Conservation (phyloP, 2,797 vertebrate species). For the Lithobates sylvaticus region DNA sequence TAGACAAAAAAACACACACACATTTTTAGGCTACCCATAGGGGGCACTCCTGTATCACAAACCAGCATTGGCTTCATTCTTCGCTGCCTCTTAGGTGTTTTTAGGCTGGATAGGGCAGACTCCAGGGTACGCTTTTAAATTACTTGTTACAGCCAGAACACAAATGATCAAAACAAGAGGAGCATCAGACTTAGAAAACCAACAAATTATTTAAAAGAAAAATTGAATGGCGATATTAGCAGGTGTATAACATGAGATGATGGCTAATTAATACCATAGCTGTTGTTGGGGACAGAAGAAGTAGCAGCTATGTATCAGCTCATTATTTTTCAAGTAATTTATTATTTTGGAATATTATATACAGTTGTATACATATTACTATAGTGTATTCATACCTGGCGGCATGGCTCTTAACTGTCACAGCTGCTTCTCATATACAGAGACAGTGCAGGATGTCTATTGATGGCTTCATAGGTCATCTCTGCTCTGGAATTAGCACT, state of each 20-base stretch:
- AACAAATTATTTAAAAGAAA: constrained; percentile 70
- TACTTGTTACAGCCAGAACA: constrained; percentile 69
- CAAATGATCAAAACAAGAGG: constrained; percentile 72
- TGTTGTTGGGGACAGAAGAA: not conserved
- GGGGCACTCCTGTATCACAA: constrained; percentile 78
- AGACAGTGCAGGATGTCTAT: too few relatives aligned
- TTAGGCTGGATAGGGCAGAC: constrained; percentile 63
- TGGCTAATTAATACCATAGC: not conserved
- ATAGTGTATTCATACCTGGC: not conserved
- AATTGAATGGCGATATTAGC: constrained; percentile 65
- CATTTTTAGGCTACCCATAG: constrained; percentile 73
- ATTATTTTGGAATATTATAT: not conserved
- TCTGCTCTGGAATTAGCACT: too few relatives aligned
- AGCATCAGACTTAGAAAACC: constrained; percentile 65
- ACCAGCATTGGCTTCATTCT: constrained; percentile 54
- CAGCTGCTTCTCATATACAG: too few relatives aligned
- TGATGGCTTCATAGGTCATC: too few relatives aligned
- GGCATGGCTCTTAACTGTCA: not conserved
- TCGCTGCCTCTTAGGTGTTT: constrained; percentile 2
- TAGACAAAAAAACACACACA: not conserved
- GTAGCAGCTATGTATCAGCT: not conserved
- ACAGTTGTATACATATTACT: too few relatives aligned
- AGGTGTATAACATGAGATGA: constrained; percentile 56
- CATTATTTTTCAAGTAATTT: not conserved
- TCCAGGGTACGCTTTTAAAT: constrained; percentile 67